Conservation (phyloP, 64 coral and sea anemone genomes). For the Hydrozoanthus tunicans region DNA sequence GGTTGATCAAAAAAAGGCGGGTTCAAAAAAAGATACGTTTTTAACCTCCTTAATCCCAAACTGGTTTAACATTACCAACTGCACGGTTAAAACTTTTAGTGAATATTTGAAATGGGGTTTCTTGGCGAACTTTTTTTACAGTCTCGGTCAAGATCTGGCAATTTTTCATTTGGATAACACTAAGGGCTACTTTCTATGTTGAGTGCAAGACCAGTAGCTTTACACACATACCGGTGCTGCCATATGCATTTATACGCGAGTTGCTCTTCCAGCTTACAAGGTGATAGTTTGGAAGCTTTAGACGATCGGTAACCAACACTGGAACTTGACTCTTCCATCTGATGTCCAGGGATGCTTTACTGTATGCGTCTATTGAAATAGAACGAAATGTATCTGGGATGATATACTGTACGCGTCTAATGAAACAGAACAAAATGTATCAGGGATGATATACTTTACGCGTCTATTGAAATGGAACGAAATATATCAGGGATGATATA, state of each 20-base stretch:
- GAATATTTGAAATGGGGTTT: too few species aligned
- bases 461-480: not conserved
- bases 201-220: not conserved
- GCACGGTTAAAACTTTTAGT: too few species aligned
- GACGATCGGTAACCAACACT: not conserved
- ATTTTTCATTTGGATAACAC: too few species aligned
- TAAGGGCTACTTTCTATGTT: too few species aligned
- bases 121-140: too few species aligned
- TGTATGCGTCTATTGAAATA: not conserved
- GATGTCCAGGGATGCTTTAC: not conserved
- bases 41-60: too few species aligned
- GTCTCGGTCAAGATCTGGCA: too few species aligned
- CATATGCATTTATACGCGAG: not conserved
- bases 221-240: not conserved
- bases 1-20: too few species aligned
- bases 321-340: not conserved
- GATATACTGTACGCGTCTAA: not conserved
- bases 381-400: not conserved
- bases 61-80: too few species aligned
- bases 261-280: not conserved
- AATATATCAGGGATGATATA: not conserved
- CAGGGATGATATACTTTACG: not conserved
- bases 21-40: too few species aligned
- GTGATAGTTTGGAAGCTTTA: slow-evolving; percentile 22
- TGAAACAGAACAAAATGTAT: not conserved